These are phyloP conservation scores for Brassicogethes aeneus DNA, from an alignment of 2,888 invertebrate species.

Conservation along the genomic window DNA sequence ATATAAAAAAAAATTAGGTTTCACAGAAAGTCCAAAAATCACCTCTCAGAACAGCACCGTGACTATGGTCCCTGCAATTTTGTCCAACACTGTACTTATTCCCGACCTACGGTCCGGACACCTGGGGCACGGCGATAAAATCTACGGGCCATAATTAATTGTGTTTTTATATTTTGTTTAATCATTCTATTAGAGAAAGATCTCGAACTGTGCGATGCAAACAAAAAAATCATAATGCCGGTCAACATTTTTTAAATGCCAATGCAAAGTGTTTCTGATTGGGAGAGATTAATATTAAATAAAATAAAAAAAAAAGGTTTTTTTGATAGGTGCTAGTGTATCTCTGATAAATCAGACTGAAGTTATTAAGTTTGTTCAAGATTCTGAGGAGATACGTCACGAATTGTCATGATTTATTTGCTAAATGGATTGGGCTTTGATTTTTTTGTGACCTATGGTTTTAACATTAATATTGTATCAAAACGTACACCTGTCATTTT, in stretches of 20 bases:
- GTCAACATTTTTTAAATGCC: constrained; percentile 36
- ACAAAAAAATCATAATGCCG: constrained; percentile 21
- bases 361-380: background rate
- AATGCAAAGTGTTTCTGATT: constrained; percentile 31
- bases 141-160: constrained; percentile 42
- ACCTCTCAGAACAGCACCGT: too few relatives aligned
- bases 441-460: background rate
- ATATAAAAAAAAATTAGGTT: too few relatives aligned
- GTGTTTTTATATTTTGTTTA: constrained; percentile 43
- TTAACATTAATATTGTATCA: background rate
- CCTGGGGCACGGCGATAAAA: constrained; percentile 40
- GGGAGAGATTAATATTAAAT: constrained; percentile 19
- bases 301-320: too few relatives aligned
- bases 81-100: too few relatives aligned
- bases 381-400: background rate
- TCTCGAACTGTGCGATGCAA: constrained; percentile 13
- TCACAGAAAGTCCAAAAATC: too few relatives aligned
- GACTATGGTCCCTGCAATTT: too few relatives aligned
- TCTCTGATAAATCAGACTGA: background rate
- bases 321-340: constrained; percentile 6
- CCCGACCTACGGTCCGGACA: constrained; percentile 32
- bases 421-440: background rate
- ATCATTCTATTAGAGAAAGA: constrained; percentile 41
- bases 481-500: too few relatives aligned
- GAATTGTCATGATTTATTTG: background rate